Percentiles rank a stretch among this genome's conserved stretches.
phyloP scores from a whole-genome alignment of 2,888 invertebrate genomes.

The Ormia ochracea region DNA sequence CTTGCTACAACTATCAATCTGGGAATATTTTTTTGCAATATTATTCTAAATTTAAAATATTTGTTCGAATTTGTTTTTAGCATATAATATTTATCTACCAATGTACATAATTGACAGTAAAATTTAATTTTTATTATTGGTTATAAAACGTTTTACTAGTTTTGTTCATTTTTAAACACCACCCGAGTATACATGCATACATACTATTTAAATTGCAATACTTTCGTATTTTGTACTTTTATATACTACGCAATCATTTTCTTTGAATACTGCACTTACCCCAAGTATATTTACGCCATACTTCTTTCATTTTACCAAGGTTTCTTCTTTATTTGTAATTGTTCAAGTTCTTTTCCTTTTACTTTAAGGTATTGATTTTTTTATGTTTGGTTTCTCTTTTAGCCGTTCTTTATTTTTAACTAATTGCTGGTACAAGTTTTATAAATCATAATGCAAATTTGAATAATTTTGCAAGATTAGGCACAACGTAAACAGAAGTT shows the following conservation, averaged over 20 bases:
- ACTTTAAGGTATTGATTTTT: slow-evolving; percentile 48
- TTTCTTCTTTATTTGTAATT: slow-evolving; percentile 41
- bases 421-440: neutral
- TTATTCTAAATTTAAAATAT: no score
- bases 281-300: slow-evolving; percentile 56
- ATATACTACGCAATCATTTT: neutral
- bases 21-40: no score
- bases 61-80: no score
- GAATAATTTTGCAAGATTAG: neutral
- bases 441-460: neutral
- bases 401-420: neutral
- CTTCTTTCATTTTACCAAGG: slow-evolving; percentile 58
- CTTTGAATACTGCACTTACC: slow-evolving; percentile 43
- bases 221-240: no score
- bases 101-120: no score
- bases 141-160: no score
- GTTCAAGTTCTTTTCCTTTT: slow-evolving; percentile 46
- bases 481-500: neutral
- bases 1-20: no score
- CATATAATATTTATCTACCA: no score
- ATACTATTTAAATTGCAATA: neutral
- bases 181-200: neutral
- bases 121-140: no score
- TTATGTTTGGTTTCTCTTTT: neutral
- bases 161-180: neutral